These are phyloP conservation scores for Lumbricus terrestris DNA, from an alignment of 2,888 invertebrate species.

Conservation along the genomic window DNA sequence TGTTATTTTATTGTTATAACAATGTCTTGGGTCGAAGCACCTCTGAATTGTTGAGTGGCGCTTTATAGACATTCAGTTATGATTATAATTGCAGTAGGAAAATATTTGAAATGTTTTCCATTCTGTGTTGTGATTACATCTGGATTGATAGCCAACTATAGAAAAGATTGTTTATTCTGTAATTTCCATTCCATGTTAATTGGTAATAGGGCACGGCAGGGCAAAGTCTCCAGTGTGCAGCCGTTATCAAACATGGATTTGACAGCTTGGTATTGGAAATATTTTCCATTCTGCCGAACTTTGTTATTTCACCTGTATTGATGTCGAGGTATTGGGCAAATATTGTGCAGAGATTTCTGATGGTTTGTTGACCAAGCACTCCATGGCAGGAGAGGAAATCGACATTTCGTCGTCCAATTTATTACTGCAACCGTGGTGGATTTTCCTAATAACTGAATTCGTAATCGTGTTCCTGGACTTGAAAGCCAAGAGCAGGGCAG, in stretches of 20 bases:
- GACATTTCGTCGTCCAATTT: background rate
- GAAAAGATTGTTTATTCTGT: background rate
- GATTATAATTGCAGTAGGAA: background rate
- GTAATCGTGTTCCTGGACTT: too few relatives aligned
- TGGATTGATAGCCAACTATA: background rate
- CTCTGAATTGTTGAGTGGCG: too few relatives aligned
- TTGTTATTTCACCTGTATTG: conserved; percentile 3
- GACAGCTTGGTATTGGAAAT: background rate
- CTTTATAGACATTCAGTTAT: too few relatives aligned
- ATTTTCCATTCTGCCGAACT: background rate
- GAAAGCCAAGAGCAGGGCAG: too few relatives aligned
- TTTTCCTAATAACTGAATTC: background rate
- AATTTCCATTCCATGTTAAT: background rate
- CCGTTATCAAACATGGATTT: background rate
- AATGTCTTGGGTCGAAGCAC: too few relatives aligned
- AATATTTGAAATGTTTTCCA: background rate
- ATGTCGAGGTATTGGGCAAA: background rate
- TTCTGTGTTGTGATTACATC: background rate
- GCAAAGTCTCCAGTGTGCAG: background rate
- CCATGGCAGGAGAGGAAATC: background rate
- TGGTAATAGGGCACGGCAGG: background rate
- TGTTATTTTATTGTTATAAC: too few relatives aligned
- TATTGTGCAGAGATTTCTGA: background rate
- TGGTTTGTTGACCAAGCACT: background rate
- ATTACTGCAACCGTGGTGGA: background rate